These are phyloP conservation scores for Caprella mutica DNA, from an alignment of 2,888 invertebrate species.

Conservation along the genomic window DNA sequence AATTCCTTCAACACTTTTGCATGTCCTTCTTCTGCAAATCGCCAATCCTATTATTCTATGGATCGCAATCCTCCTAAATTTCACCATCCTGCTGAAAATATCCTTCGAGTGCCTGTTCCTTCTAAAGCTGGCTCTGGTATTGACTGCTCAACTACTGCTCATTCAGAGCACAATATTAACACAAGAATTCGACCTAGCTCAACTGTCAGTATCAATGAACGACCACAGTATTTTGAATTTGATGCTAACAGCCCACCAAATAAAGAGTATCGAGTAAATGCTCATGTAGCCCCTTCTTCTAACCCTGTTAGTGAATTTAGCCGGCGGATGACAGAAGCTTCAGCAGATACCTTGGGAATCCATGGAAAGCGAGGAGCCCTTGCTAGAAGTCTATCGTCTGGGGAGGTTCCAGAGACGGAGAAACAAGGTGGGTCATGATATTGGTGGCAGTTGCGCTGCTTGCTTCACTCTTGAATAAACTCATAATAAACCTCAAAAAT, in stretches of 20 bases:
- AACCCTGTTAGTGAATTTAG: slow-evolving; percentile 35
- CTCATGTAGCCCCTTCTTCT: slow-evolving; percentile 35
- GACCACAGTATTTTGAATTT: slow-evolving; percentile 35
- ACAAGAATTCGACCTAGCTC: slow-evolving; percentile 33
- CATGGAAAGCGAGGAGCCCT: slow-evolving; percentile 32
- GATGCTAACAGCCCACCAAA: slow-evolving; percentile 35
- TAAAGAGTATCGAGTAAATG: slow-evolving; percentile 34
- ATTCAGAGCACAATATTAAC: slow-evolving; percentile 19
- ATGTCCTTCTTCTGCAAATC: slow-evolving; percentile 4
- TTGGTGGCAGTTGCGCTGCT: too few relatives aligned
- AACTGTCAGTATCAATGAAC: slow-evolving; percentile 34
- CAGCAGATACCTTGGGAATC: slow-evolving; percentile 24
- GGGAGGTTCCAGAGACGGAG: slow-evolving; percentile 34
- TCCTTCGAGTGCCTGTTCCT: slow-evolving; percentile 10
- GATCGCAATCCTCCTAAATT: too few relatives aligned
- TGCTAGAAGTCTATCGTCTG: slow-evolving; percentile 33
- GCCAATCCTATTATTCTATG: not conserved
- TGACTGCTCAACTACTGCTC: slow-evolving; percentile 5
- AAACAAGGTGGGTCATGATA: slow-evolving; percentile 33
- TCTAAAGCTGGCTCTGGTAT: slow-evolving; percentile 1
- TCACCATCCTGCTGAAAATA: not conserved
- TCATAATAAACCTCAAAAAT: too few relatives aligned
- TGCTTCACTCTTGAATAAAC: too few relatives aligned
- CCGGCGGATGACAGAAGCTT: slow-evolving; percentile 31
- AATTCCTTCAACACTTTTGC: slow-evolving; percentile 4